Percentiles rank a stretch among this genome's conserved stretches.
phyloP scores from a whole-genome alignment of 2,113 vertebrate species.

The Struthio camelus region DNA sequence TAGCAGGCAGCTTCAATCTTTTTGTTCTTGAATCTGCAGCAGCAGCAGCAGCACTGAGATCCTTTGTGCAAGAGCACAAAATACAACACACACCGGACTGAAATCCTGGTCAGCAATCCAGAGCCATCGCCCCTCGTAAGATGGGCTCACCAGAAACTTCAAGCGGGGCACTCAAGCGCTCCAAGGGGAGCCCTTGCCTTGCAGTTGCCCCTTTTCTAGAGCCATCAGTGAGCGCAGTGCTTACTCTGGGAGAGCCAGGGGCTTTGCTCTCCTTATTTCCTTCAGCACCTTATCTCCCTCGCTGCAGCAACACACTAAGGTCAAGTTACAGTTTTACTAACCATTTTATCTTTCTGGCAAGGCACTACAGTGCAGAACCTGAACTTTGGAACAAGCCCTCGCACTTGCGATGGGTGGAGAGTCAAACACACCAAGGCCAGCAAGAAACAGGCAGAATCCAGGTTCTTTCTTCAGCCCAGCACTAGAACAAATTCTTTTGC shows the following conservation, averaged over 20 bases:
- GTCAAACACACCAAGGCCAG: not conserved
- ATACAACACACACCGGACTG: fast-evolving
- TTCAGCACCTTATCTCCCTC: constrained; percentile 15
- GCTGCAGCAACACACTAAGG: not conserved
- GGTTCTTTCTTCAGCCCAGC: not conserved
- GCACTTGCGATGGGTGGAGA: not conserved
- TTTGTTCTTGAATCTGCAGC: not conserved
- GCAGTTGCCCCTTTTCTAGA: not conserved
- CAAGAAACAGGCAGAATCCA: not conserved
- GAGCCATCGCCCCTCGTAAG: not conserved
- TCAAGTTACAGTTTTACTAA: constrained; percentile 66
- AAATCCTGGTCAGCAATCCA: not conserved
- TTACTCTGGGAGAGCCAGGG: not conserved
- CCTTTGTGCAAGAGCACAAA: not conserved
- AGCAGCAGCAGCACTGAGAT: constrained; percentile 20
- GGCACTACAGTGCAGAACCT: not conserved
- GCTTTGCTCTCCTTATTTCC: not conserved
- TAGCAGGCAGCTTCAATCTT: constrained; percentile 27
- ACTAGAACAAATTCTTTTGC: not conserved
- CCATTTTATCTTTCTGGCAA: constrained; percentile 21
- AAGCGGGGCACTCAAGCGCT: fast-evolving
- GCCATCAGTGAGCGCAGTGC: not conserved
- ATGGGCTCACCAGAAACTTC: not conserved
- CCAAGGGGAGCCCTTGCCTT: not conserved
- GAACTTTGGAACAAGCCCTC: constrained; percentile 50